Evolutionary conservation across 2,113 vertebrate species (phyloP).

Genomic region (Caranx ignobilis): DNA sequence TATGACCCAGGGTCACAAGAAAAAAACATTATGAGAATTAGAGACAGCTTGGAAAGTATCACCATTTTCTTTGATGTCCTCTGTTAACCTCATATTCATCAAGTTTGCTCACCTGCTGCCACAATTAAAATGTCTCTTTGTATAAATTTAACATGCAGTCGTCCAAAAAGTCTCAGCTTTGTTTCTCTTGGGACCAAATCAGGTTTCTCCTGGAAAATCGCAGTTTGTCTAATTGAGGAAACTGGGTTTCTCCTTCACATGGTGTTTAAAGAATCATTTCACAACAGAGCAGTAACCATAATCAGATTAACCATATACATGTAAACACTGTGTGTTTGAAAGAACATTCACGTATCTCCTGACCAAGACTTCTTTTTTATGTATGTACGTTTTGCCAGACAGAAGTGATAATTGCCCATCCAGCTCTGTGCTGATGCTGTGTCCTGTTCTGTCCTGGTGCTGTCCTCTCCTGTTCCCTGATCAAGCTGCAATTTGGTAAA

Average conservation of each 20-base stretch:
- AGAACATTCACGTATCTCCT: too few relatives aligned
- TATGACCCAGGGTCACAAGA: not conserved
- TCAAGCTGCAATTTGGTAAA: conserved; percentile 70
- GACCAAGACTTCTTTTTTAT: not conserved
- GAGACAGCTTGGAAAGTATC: not conserved
- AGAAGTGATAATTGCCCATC: conserved; percentile 8
- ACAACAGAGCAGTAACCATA: not conserved
- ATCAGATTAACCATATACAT: conserved; percentile 1
- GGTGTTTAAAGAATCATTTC: not conserved
- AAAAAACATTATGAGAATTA: not conserved
- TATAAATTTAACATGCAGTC: conserved; percentile 3
- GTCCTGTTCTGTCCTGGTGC: conserved; percentile 1
- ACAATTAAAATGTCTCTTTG: not conserved
- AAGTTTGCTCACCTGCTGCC: not conserved
- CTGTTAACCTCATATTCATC: not conserved
- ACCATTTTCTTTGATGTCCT: not conserved
- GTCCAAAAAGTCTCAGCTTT: not conserved
- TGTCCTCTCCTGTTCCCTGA: conserved; percentile 30
- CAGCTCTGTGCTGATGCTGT: conserved; percentile 3
- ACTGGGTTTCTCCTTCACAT: not conserved
- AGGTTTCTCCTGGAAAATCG: not conserved
- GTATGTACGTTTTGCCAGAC: not conserved
- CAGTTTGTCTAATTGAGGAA: conserved; percentile 3
- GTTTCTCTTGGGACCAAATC: not conserved
- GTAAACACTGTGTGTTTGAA: not conserved